Evolutionary conservation across 2,888 invertebrate genomes (phyloP).

Genomic region (Maniola hyperantus): DNA sequence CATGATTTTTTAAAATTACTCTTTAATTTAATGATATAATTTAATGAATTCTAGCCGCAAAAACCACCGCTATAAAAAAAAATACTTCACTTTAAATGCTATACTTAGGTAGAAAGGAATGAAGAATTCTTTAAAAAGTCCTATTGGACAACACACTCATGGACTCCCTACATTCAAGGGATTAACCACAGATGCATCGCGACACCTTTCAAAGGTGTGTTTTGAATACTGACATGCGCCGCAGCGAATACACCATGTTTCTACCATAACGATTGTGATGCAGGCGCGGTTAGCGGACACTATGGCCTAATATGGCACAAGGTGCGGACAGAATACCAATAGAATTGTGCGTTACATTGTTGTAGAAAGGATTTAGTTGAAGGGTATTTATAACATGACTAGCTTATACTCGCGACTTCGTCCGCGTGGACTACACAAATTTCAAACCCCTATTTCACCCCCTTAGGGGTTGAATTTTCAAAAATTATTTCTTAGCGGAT

Average conservation of each 20-base stretch:
- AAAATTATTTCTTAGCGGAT: too few species aligned
- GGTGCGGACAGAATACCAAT: slow-evolving; percentile 33
- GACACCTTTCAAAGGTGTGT: slow-evolving; percentile 62
- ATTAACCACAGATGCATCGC: slow-evolving; percentile 66
- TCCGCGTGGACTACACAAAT: too few species aligned
- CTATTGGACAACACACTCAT: slow-evolving; percentile 39
- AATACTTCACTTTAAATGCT: too few species aligned
- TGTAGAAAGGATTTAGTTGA: slow-evolving; percentile 19
- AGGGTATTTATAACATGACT: too few species aligned
- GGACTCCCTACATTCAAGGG: slow-evolving; percentile 50
- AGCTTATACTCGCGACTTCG: too few species aligned
- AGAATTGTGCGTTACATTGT: slow-evolving; percentile 13
- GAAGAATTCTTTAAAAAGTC: not conserved
- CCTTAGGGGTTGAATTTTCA: too few species aligned
- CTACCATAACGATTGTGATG: slow-evolving; percentile 34
- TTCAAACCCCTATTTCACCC: too few species aligned
- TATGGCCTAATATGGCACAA: slow-evolving; percentile 40
- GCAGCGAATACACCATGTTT: slow-evolving; percentile 4
- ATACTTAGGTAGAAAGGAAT: too few species aligned
- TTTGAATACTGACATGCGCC: slow-evolving; percentile 41
- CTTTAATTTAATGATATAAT: too few species aligned
- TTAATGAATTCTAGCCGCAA: too few species aligned
- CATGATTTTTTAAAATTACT: too few species aligned
- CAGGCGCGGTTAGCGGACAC: slow-evolving; percentile 35
- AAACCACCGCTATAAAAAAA: too few species aligned